Evolutionary conservation across 2,113 vertebrate genomes (phyloP), one percentile per base, ranked within the genome.

Genomic region (Pangasianodon gigas): DNA sequence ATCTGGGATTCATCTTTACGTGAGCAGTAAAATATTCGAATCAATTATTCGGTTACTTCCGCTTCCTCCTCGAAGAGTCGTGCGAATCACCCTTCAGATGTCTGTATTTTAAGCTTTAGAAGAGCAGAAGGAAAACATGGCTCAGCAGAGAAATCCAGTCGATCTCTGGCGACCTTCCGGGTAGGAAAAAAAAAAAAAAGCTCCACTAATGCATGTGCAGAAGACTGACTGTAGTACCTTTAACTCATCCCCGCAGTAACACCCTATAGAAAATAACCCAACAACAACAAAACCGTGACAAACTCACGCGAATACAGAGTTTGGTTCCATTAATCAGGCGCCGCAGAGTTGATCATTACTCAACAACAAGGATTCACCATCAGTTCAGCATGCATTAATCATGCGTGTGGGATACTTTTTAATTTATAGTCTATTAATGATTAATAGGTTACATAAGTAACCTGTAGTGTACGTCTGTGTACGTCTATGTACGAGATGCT

Each of bases 141-240:
- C 48, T 84, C 62, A 52, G 87, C 29, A 62, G 86, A 62, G 74
- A 87, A 79, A 32, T 9, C 58, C 74, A 37, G 13, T 71, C 52
- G 62, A 77, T 89, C 79, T 56, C 54, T 46, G 37, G 26, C 84
- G 75, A 88, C 77, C 58, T 48, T 88, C 80, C 79, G 65, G 75
- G 48, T 83, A 82, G 44, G 54, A 86, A 74, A 10, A 0, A 54
- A 54, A 54, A 52, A 52, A 52, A 7, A 71, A 71, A n/a, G 13
- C 21, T 26, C 0, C 1, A 80, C 26, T n/a, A 80, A 79, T 85
- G 67, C 77, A 90, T 77, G 56, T 84, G 84, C 62, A 87, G 81
- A 77, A 24, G 13, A 77, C 54, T 79, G n/a, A 82, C 54, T 44
- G 56, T 13, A 32, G 56, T 60, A 41, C 32, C 71, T 79, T 58